Percentiles rank a stretch among this genome's conserved stretches.
Conservation (phyloP, 2,888 invertebrate genomes). For the Girardia tigrina region DNA sequence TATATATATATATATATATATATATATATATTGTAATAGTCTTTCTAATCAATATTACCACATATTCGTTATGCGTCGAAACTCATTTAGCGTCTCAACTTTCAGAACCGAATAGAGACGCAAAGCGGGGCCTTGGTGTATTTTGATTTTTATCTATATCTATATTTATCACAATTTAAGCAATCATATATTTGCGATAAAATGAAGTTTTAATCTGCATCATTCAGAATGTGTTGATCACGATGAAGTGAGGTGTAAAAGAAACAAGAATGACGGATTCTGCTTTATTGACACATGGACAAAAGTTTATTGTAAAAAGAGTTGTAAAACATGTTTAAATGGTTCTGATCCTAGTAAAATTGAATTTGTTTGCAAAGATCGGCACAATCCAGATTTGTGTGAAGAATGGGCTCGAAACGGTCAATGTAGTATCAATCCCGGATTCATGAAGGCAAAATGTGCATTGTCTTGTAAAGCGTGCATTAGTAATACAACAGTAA, state of each 20-base stretch:
- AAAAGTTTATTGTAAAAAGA: background rate
- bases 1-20: too few species aligned
- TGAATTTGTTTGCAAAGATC: background rate
- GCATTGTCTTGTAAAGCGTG: background rate
- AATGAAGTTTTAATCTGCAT: too few species aligned
- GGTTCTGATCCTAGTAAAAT: background rate
- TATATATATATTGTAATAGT: too few species aligned
- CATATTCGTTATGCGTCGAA: too few species aligned
- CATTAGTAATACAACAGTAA: background rate
- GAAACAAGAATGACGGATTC: background rate
- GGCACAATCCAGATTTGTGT: background rate
- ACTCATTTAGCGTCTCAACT: too few species aligned
- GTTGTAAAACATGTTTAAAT: background rate
- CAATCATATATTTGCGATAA: too few species aligned
- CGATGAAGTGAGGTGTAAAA: background rate
- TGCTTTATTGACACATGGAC: background rate
- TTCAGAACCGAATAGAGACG: too few species aligned
- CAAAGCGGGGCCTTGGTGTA: too few species aligned
- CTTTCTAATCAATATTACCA: too few species aligned
- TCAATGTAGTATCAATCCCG: background rate
- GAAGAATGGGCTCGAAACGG: background rate
- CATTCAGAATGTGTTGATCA: background rate
- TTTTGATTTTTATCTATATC: too few species aligned
- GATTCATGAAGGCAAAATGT: background rate
- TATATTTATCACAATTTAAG: too few species aligned